Conservation (phyloP, 1,140 invertebrate species). For the Tigriopus japonicus region DNA sequence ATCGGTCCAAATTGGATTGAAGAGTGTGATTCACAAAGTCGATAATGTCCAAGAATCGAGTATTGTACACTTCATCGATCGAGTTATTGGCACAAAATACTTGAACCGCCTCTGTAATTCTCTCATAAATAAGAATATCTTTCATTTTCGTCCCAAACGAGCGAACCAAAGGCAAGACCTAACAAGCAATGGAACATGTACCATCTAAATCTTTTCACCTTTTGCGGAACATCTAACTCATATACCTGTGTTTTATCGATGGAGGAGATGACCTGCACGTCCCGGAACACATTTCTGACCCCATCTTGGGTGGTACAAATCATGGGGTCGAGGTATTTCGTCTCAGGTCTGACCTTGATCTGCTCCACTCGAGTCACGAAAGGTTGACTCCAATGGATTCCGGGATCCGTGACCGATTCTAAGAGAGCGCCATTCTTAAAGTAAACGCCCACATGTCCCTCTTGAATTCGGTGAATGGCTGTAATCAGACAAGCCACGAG, state of each 20-base stretch:
- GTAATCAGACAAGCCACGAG: neutral
- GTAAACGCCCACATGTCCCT: slow-evolving; percentile 2
- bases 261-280: slow-evolving; percentile 1
- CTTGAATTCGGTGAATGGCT: neutral
- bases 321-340: neutral
- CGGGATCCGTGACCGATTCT: neutral
- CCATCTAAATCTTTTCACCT: too few relatives aligned
- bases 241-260: neutral
- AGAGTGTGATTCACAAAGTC: neutral
- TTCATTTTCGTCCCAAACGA: neutral
- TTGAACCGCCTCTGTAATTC: neutral
- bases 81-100: slow-evolving; percentile 5
- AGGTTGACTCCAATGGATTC: neutral
- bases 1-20: neutral
- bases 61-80: slow-evolving; percentile 7
- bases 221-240: too few relatives aligned
- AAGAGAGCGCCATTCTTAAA: neutral
- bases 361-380: neutral
- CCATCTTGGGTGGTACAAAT: slow-evolving; percentile 1
- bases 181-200: too few relatives aligned
- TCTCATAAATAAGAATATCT: neutral
- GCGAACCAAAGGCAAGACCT: neutral
- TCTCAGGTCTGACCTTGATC: neutral
- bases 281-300: neutral
- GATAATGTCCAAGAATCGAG: neutral